phyloP scores from a whole-genome alignment of 2,888 invertebrate genomes.

The Bursaphelenchus okinawaensis region DNA sequence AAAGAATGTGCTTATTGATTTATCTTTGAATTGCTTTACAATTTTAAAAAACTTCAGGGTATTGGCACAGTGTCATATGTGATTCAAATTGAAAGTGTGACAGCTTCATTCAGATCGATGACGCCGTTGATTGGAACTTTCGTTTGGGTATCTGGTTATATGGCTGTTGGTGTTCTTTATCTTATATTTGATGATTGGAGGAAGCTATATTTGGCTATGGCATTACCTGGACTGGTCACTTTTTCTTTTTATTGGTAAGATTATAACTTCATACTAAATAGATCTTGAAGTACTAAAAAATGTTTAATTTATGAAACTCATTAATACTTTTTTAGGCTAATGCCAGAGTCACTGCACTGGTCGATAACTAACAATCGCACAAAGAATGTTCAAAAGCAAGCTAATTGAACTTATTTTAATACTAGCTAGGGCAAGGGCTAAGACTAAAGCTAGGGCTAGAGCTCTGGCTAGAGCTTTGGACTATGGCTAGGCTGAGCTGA shows the following conservation, averaged over 20 bases:
- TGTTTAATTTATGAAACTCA: neutral
- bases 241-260: constrained; percentile 40
- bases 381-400: constrained; percentile 32
- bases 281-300: neutral
- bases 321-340: constrained; percentile 21
- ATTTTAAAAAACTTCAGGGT: no score
- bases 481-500: no score
- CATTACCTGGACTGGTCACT: constrained; percentile 39
- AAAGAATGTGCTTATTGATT: no score
- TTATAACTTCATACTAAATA: neutral
- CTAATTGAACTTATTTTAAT: neutral
- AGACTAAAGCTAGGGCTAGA: no score
- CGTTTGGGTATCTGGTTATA: constrained; percentile 45
- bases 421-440: neutral
- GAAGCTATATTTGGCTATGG: constrained; percentile 40
- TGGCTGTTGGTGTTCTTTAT: constrained; percentile 45
- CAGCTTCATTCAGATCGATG: constrained; percentile 32
- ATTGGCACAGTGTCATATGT: constrained; percentile 35
- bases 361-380: constrained; percentile 41
- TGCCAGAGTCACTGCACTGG: constrained; percentile 52
- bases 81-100: constrained; percentile 32
- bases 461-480: no score
- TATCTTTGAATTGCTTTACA: no score
- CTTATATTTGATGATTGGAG: constrained; percentile 43
- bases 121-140: constrained; percentile 27